Evolutionary conservation across 2,797 vertebrate genomes (phyloP).

Genomic region (Oreochromis grahami): DNA sequence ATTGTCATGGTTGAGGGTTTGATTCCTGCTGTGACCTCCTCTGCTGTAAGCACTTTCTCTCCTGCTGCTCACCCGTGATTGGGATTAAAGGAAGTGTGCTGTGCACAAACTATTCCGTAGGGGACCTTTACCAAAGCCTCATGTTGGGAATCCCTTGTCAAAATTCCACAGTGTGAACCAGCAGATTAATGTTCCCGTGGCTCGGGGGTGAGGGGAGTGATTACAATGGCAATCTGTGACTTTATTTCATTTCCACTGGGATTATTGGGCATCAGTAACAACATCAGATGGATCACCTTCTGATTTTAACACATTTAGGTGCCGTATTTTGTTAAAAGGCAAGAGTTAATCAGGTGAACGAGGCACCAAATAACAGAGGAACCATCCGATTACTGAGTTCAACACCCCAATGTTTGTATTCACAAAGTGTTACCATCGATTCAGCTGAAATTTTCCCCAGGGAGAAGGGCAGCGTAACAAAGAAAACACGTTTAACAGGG

Average conservation of each 20-base stretch:
- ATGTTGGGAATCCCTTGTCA: neutral
- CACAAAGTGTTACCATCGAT: neutral
- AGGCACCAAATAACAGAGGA: neutral
- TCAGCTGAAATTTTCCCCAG: neutral
- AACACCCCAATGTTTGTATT: neutral
- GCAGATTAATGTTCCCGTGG: neutral
- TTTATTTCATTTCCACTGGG: neutral
- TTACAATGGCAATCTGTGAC: neutral
- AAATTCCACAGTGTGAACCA: slow-evolving; percentile 4
- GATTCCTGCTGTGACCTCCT: slow-evolving; percentile 22
- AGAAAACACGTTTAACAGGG: neutral
- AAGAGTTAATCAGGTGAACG: neutral
- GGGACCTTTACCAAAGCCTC: neutral
- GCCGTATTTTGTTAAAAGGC: neutral
- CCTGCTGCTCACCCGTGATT: neutral
- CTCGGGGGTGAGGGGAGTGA: neutral
- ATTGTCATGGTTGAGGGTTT: neutral
- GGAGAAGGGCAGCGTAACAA: neutral
- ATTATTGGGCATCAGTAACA: neutral
- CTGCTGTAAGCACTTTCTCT: neutral
- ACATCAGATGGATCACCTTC: neutral
- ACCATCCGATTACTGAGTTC: neutral
- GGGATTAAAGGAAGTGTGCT: neutral
- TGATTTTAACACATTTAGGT: neutral
- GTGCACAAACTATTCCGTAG: neutral